phyloP scores from a whole-genome alignment of 2,113 vertebrate species.

The Nothobranchius furzeri region DNA sequence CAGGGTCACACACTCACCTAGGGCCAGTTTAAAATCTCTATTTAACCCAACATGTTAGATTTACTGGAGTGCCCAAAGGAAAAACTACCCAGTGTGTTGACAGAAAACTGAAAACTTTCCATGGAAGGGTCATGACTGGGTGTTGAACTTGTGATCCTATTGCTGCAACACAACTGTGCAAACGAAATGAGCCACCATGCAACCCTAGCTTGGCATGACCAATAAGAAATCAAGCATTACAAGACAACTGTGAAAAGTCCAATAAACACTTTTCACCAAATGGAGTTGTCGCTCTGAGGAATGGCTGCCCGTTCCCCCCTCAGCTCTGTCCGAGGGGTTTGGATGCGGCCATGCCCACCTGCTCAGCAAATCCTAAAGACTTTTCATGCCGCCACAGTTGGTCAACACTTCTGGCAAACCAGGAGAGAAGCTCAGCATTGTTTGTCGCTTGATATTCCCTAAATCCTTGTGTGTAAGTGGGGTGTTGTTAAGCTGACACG shows the following conservation, averaged over 20 bases:
- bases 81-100: no score
- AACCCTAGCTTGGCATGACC: no score
- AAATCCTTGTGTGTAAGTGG: neutral
- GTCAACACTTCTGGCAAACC: neutral
- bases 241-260: neutral
- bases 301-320: neutral
- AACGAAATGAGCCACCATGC: neutral
- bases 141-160: no score
- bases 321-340: neutral
- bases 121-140: no score
- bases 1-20: no score
- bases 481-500: neutral
- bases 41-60: no score
- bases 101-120: no score
- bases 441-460: neutral
- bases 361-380: conserved; percentile 1
- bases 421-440: neutral
- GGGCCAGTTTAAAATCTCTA: no score
- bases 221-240: neutral
- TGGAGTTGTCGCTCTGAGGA: neutral
- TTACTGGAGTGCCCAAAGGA: no score
- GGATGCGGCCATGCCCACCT: neutral
- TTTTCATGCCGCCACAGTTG: neutral
- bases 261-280: neutral
- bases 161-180: no score